Evolutionary conservation across 2,888 invertebrate genomes (phyloP), one percentile per base, ranked within the genome.

Genomic region (Drosophila buzzatii): DNA sequence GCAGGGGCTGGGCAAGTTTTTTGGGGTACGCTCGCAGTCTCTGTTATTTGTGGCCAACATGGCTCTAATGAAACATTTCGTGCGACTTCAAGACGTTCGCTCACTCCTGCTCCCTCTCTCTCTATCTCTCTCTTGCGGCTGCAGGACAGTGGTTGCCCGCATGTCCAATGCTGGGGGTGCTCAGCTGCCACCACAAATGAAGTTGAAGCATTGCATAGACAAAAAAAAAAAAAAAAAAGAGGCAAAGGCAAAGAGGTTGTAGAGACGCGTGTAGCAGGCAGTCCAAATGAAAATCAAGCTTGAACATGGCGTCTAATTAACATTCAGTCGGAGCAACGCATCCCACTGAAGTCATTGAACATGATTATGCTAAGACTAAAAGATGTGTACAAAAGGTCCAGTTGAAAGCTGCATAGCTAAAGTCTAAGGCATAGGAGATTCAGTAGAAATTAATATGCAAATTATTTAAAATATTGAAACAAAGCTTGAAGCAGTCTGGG

Each of bases 1-100:
- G 5, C 16, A 51, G 37, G 37, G 14, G 55, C 1, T 16, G 55
- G 42, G 39, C 20, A 53, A 53, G 41, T 56, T 44, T 44, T 57
- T 57, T 53, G 47, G 49, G 61, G 42, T 49, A 35, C 33, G 56
- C 55, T 58, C 61, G 70, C 61, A 76, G 66, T 67, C 67, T 59
- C 63, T 65, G 75, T 71, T 79, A 84, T 88, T 88, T 84, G 84
- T 57, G 84, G 83, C 80, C 57, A 74, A 66, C 90, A 80, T 72
- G 60, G 73, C 75, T 90, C 90, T 90, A 86, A 90, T 86, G 90
- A 86, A 86, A 90, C 89, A 86, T 84, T 83, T 86, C 75, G 70
- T 63, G 74, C 63, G 51, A 44, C 58, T 62, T 51, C 73, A 90
- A 83, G 85, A 85, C 73, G 83, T 73, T 88, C 64, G 66, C 66